Base-by-base conservation (phyloP, 2,797 vertebrate genomes). In the Scleropages formosus region DNA sequence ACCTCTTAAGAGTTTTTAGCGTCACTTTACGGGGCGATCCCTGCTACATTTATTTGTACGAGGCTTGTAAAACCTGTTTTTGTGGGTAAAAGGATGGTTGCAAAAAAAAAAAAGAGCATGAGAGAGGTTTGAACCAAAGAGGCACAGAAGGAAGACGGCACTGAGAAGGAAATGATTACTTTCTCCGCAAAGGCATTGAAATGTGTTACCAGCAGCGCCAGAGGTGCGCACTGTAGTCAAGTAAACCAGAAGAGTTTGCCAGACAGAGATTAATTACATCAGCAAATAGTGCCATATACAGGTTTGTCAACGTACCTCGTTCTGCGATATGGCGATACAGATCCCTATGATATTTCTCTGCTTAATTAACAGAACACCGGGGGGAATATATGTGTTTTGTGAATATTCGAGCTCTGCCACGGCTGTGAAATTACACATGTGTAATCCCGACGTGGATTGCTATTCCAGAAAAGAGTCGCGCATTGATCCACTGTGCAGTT, bases 401-500 rank as follows among this genome's bases (percentile, higher is more conserved):
- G 62, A 63, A 51, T 15, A 56, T 49, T 31, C 18, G 39, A 24
- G 44, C 27, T 68, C 56, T 62, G 16, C 72, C 70, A 79, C 62
- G 65, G 16, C 3, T 27, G 27, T 73, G 22, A 31, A 74, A 69
- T 69, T 53, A 64, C 44, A 68, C 24, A 13, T 53, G 59, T 47
- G 39, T 39, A 62, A 71, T 72, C 20, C 64, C 46, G 24, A 66
- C 56, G 27, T 46, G 62, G 73, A 76, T 59, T 65, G 73, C 73
- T 76, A 74, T 77, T 64, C 18, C 65, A 75, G 62, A 74, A 58
- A 86, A 86, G 84, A 84, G 85, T 88, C 89, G 92, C 92, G 91
- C 92, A 94, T 93, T 93, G 91, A 93, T 92, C 91, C 88, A 85
- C 89, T 88, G 88, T 91, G 90, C 91, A 92, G 90, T 93, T 87